Conservation (phyloP, 2,797 vertebrate species). For the Xyrichtys novacula region DNA sequence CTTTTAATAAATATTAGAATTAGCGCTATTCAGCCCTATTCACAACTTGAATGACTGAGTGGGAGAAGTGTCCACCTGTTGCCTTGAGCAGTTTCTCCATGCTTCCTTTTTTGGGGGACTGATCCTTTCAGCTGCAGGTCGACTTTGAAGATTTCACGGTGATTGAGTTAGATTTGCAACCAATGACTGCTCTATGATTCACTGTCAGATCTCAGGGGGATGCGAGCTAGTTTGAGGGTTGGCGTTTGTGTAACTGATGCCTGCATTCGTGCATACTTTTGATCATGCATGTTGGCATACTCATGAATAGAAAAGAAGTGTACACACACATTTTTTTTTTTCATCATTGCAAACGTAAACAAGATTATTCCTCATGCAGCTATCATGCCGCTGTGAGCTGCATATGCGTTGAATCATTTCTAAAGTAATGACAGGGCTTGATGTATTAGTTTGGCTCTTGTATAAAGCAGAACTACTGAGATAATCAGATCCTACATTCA, state of each 20-base stretch:
- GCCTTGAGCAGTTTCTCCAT: slow-evolving; percentile 28
- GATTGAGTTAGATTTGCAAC: slow-evolving; percentile 53
- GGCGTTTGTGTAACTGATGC: neutral
- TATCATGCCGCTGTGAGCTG: neutral
- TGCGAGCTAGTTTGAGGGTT: slow-evolving; percentile 1
- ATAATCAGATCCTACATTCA: slow-evolving; percentile 8
- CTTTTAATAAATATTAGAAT: slow-evolving; percentile 32
- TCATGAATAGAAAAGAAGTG: neutral
- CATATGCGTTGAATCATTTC: slow-evolving; percentile 26
- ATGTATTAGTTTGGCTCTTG: slow-evolving; percentile 15
- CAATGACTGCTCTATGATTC: slow-evolving; percentile 50
- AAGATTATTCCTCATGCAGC: slow-evolving; percentile 15
- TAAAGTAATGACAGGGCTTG: slow-evolving; percentile 9
- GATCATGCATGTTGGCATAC: neutral
- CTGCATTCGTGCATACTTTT: neutral
- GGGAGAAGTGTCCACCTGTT: slow-evolving; percentile 39
- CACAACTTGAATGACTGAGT: slow-evolving; percentile 27
- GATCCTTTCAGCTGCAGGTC: slow-evolving; percentile 3
- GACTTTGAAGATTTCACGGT: slow-evolving; percentile 55
- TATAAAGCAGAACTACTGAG: slow-evolving; percentile 6
- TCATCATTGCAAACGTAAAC: slow-evolving; percentile 11
- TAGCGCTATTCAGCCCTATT: slow-evolving; percentile 35
- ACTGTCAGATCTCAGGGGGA: slow-evolving; percentile 35
- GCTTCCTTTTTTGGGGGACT: slow-evolving; percentile 3
- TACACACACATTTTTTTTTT: slow-evolving; percentile 6